Conservation (phyloP, 2,113 vertebrate species). For the Climacteris rufus region DNA sequence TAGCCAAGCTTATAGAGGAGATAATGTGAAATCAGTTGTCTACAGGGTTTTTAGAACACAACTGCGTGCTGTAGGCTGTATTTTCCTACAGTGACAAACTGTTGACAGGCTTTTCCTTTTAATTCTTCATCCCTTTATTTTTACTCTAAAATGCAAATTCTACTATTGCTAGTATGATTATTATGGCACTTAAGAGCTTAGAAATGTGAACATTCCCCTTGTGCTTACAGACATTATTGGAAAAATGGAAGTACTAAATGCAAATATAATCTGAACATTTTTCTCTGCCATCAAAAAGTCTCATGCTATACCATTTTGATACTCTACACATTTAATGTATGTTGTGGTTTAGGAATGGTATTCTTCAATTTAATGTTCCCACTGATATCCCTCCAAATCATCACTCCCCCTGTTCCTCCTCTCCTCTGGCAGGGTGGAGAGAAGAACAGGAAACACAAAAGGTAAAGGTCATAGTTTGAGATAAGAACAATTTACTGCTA, state of each 20-base stretch:
- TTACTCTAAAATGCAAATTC: neutral
- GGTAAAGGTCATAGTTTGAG: neutral
- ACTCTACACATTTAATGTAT: neutral
- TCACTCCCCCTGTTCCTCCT: neutral
- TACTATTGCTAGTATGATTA: neutral
- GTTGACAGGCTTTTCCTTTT: neutral
- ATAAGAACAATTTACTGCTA: neutral
- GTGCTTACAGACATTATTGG: neutral
- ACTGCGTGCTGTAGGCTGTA: neutral
- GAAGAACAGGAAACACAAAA: neutral
- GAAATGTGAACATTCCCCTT: neutral
- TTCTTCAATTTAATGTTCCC: neutral
- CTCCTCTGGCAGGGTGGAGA: neutral
- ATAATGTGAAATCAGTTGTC: neutral
- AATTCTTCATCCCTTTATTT: neutral
- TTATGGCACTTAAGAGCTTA: neutral
- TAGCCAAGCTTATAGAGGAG: neutral
- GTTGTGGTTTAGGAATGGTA: neutral
- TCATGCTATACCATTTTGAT: neutral
- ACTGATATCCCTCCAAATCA: neutral
- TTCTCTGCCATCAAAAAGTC: neutral
- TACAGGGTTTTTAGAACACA: neutral
- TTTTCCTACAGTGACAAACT: neutral
- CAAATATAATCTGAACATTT: neutral
- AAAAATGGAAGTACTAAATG: constrained; percentile 11